Evolutionary conservation across 2,888 invertebrate species (phyloP).

Genomic region (Rambutsinella grinnellia): DNA sequence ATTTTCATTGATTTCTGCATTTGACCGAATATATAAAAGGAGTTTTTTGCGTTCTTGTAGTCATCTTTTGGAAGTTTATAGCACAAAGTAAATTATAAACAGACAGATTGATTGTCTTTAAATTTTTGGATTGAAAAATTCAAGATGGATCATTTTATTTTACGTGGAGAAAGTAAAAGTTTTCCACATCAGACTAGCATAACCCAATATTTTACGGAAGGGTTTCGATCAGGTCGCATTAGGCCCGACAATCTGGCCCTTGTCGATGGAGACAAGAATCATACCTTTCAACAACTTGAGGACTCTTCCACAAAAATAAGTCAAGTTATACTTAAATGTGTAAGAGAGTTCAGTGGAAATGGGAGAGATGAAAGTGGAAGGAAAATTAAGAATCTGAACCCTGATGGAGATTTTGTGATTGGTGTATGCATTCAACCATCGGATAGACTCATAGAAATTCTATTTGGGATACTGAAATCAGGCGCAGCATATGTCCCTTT

Average conservation of each 20-base stretch:
- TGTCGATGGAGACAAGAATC: slow-evolving; percentile 16
- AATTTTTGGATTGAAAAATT: too few species aligned
- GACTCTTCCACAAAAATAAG: slow-evolving; percentile 24
- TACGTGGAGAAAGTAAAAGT: slow-evolving; percentile 11
- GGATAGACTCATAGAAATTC: slow-evolving; percentile 76
- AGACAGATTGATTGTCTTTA: too few species aligned
- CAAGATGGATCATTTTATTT: too few species aligned
- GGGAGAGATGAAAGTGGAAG: neutral
- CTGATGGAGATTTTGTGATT: slow-evolving; percentile 80
- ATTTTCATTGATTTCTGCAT: too few species aligned
- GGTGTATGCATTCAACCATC: slow-evolving; percentile 86
- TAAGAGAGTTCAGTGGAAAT: neutral
- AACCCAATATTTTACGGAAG: slow-evolving; percentile 20
- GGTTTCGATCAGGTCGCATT: slow-evolving; percentile 11
- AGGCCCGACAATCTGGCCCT: slow-evolving; percentile 1
- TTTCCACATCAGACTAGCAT: slow-evolving; percentile 33
- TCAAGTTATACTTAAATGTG: slow-evolving; percentile 16
- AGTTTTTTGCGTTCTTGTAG: too few species aligned
- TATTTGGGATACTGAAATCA: slow-evolving; percentile 83
- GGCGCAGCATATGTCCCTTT: slow-evolving; percentile 89
- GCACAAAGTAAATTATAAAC: too few species aligned
- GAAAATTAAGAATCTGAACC: slow-evolving; percentile 69
- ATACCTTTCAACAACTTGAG: slow-evolving; percentile 27
- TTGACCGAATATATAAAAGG: too few species aligned
- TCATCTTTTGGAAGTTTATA: too few species aligned